Percentiles rank a stretch among this genome's conserved stretches.
These are phyloP conservation scores for Tenualosa ilisha DNA, from an alignment of 2,797 vertebrate genomes.

Conservation along the genomic window DNA sequence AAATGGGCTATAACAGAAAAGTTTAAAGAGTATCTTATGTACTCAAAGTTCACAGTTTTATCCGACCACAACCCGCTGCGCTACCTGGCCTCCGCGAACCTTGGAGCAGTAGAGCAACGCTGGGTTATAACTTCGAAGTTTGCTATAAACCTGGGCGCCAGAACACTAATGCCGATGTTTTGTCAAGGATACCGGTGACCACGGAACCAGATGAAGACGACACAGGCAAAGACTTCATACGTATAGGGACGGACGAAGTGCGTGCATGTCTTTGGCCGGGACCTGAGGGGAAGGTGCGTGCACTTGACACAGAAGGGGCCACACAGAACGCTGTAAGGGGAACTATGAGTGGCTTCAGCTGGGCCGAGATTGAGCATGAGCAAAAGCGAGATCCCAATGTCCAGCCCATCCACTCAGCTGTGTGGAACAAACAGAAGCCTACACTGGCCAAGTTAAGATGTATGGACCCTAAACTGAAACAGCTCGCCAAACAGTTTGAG, in stretches of 20 bases:
- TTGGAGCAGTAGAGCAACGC: conserved; percentile 20
- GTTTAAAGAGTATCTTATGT: background rate
- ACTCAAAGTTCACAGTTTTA: conserved; percentile 17
- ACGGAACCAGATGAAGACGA: background rate
- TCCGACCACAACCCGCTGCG: conserved; percentile 23
- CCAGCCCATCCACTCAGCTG: background rate
- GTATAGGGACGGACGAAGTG: background rate
- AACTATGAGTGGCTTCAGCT: background rate
- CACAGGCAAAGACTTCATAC: background rate
- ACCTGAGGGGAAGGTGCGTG: background rate
- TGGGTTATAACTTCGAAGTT: conserved; percentile 30
- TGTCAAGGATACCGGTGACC: background rate
- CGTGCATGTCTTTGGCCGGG: conserved; percentile 11
- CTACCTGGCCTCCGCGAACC: conserved; percentile 19
- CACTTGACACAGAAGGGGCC: background rate
- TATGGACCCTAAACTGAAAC: background rate
- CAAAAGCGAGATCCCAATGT: background rate
- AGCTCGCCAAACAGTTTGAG: background rate
- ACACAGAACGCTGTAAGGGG: background rate
- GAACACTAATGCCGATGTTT: conserved; percentile 21
- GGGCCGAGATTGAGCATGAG: background rate
- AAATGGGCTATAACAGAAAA: conserved; percentile 32
- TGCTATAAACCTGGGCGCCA: conserved; percentile 24
- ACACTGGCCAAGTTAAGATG: background rate
- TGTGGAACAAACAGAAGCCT: background rate